Percentiles rank a stretch among this genome's conserved stretches.
Evolutionary conservation across 1,140 invertebrate genomes (phyloP).

Genomic region (Brevipalpus yothersi): DNA sequence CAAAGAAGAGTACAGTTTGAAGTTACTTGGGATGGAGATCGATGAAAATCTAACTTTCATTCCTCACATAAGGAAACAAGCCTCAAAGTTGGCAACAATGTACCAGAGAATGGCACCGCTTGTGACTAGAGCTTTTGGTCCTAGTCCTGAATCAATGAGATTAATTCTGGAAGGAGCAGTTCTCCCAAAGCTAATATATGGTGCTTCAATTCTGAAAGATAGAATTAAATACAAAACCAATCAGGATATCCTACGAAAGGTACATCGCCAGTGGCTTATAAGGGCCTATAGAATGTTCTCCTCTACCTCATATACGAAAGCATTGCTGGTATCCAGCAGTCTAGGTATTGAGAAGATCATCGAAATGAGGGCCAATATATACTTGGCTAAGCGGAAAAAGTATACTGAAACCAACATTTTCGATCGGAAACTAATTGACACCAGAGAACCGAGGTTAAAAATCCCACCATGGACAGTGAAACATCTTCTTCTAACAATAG

Average conservation of each 20-base stretch:
- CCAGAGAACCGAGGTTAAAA: too few species aligned
- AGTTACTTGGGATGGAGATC: background rate
- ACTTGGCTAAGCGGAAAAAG: background rate
- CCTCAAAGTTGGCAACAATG: background rate
- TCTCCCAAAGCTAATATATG: background rate
- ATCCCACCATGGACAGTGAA: background rate
- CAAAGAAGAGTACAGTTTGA: background rate
- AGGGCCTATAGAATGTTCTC: too few species aligned
- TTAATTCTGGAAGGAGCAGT: background rate
- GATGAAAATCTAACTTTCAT: background rate
- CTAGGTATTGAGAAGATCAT: too few species aligned
- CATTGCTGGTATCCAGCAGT: too few species aligned
- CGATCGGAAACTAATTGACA: background rate
- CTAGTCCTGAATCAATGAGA: background rate
- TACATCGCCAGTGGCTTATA: too few species aligned
- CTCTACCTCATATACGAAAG: too few species aligned
- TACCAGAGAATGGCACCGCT: background rate
- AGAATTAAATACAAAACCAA: too few species aligned
- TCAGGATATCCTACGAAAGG: too few species aligned
- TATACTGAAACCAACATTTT: background rate
- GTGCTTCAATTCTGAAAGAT: background rate
- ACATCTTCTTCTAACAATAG: background rate
- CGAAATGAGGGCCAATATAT: too few species aligned
- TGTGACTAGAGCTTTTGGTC: background rate
- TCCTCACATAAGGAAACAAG: background rate